Evolutionary conservation across 1,140 invertebrate genomes (phyloP), one percentile per base, ranked within the genome.

Genomic region (Aleiodes sp.): DNA sequence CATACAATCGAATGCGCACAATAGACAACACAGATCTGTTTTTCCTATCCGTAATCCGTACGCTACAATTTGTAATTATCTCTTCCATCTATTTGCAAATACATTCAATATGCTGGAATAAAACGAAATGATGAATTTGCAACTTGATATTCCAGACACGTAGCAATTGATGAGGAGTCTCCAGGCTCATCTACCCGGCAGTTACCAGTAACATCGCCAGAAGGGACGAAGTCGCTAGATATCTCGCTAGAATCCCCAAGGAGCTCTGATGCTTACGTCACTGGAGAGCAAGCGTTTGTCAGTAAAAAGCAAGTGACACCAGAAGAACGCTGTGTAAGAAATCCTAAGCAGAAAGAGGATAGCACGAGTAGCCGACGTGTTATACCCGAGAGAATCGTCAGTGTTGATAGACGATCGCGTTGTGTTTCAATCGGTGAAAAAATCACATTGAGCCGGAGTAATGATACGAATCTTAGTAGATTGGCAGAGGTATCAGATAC

Each of bases 121-220:
- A 52, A 19, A 8, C 1, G 1, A 0, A 12, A 8, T 28, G 19
- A 33, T 7, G 7, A 28, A 29, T 60, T 35, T 39, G 3, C 8
- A 1, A 3, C 4, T 52, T 28, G 1, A 19, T 65, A 19, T 65
- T 77, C 1, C 74, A 83, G 81, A 46, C 75, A 77, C 73, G 74
- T 62, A 10, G 81, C 80, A 57, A 64, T 83, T 12, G 81, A 83
- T 71, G 77, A 78, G 41, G 80, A 76, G 9, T 82, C 81, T 0
- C 80, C 80, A 46, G 70, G 74, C 0, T 73, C 78, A 2, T 69
- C 62, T 59, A 70, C 62, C 26, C 33, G 14, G 7, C 35, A 33
- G 1, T 28, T 69, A 2, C 60, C 41, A 52, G 60, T 2, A 46
- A 21, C 60, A 19, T 37, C 60, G 10, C 21, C 28, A 31, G 41